Percentiles rank a stretch among this genome's conserved stretches.
These are phyloP conservation scores for Mamestra configurata DNA, from an alignment of 1,140 invertebrate genomes.

Conservation along the genomic window DNA sequence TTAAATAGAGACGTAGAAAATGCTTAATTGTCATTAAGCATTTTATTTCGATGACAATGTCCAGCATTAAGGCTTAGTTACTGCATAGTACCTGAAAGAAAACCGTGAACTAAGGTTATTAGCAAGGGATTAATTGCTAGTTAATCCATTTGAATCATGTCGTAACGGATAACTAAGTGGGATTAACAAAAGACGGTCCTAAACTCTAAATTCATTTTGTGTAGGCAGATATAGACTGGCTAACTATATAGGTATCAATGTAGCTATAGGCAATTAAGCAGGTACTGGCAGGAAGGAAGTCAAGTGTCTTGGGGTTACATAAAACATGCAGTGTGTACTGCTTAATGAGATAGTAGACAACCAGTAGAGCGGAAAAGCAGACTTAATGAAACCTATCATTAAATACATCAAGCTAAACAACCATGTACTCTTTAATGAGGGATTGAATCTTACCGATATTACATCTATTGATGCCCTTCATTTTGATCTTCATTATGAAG, in stretches of 20 bases:
- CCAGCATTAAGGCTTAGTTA: too few species aligned
- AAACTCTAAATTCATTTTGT: conserved; percentile 34
- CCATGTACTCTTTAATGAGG: conserved; percentile 18
- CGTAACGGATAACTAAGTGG: not conserved
- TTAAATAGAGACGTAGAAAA: too few species aligned
- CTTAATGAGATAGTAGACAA: conserved; percentile 29
- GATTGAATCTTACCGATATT: not conserved
- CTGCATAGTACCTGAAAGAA: not conserved
- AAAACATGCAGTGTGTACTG: conserved; percentile 31
- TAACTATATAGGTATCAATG: not conserved
- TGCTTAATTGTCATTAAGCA: too few species aligned
- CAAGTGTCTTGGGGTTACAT: conserved; percentile 33
- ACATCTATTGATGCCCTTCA: conserved; percentile 6
- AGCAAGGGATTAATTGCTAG: conserved; percentile 1
- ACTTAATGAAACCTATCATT: conserved; percentile 27
- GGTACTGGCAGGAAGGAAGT: conserved; percentile 27
- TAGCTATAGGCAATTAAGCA: not conserved
- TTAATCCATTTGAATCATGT: conserved; percentile 17
- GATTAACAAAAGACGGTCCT: conserved; percentile 33
- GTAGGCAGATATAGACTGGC: not conserved
- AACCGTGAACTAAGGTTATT: not conserved
- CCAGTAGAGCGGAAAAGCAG: conserved; percentile 42
- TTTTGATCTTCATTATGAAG: not conserved
- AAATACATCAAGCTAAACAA: conserved; percentile 4
- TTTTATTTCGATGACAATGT: too few species aligned